A percentile compares a stretch with the other conserved stretches of the same genome.
Evolutionary conservation across 2,888 invertebrate species (phyloP).

Genomic region (Atherix ibis): DNA sequence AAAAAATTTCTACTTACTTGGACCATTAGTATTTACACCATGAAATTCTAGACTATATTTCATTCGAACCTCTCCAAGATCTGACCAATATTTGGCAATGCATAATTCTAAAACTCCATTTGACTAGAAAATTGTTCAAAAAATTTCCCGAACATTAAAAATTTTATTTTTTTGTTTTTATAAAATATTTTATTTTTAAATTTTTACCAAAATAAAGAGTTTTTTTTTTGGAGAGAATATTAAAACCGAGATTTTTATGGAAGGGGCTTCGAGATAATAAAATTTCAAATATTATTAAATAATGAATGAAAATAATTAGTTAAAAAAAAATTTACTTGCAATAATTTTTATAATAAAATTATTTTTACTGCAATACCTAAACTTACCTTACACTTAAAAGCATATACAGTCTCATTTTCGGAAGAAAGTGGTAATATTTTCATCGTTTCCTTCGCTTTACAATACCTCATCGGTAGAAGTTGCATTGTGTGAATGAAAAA

Average conservation of each 20-base stretch:
- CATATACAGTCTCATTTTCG: conserved; percentile 50
- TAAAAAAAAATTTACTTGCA: no score
- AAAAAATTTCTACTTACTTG: conserved; percentile 20
- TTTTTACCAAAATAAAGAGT: neutral
- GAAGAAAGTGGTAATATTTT: conserved; percentile 41
- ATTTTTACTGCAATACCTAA: no score
- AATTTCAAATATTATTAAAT: no score
- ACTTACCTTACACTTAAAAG: conserved; percentile 59
- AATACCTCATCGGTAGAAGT: conserved; percentile 60
- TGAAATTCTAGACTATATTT: conserved; percentile 67
- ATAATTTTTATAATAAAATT: conserved; percentile 2
- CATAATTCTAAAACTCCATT: conserved; percentile 73
- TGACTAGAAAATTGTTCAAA: conserved; percentile 42
- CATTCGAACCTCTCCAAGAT: conserved; percentile 58
- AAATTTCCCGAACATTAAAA: conserved; percentile 9
- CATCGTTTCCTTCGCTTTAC: conserved; percentile 45
- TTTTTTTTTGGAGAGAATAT: neutral
- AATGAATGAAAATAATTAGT: no score
- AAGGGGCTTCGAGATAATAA: no score
- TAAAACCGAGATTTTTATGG: no score
- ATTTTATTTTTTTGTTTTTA: conserved; percentile 5
- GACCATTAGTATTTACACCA: conserved; percentile 57
- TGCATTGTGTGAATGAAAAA: conserved; percentile 86
- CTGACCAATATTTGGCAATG: conserved; percentile 92
- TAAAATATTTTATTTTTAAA: conserved; percentile 2